Conservation (phyloP, 2,797 vertebrate species). For the Chelon auratus region DNA sequence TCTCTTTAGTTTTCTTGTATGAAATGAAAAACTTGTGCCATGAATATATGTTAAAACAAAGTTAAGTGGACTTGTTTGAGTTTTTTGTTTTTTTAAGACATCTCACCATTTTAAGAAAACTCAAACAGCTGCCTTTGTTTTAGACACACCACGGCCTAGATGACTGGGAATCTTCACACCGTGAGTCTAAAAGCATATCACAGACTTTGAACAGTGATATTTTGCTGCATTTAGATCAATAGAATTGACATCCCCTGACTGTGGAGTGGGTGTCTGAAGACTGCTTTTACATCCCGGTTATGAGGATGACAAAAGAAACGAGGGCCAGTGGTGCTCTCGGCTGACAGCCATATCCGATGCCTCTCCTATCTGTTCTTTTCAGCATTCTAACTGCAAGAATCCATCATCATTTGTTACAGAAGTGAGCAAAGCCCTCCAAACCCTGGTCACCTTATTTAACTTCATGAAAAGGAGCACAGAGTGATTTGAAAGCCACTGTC, state of each 20-base stretch:
- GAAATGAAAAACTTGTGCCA: not conserved
- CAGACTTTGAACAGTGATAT: conserved; percentile 2
- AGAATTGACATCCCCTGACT: conserved; percentile 14
- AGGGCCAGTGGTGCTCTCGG: conserved; percentile 19
- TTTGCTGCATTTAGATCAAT: conserved; percentile 40
- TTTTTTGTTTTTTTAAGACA: too few relatives aligned
- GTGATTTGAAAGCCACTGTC: conserved; percentile 49
- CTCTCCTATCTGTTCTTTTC: conserved; percentile 54
- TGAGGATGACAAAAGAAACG: conserved; percentile 35
- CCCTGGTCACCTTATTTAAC: conserved; percentile 41
- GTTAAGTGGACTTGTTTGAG: too few relatives aligned
- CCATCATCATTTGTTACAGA: conserved; percentile 68
- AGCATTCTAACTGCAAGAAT: conserved; percentile 66
- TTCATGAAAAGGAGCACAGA: conserved; percentile 36
- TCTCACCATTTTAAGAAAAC: too few relatives aligned
- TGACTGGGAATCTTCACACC: not conserved
- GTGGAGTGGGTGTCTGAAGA: conserved; percentile 32
- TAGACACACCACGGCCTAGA: too few relatives aligned
- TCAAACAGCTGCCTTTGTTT: too few relatives aligned
- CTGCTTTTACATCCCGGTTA: conserved; percentile 45
- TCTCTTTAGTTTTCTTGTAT: not conserved
- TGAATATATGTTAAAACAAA: too few relatives aligned
- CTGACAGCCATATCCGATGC: conserved; percentile 40
- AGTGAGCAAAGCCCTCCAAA: conserved; percentile 42
- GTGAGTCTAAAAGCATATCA: conserved; percentile 1